Conservation (phyloP, 2,797 vertebrate species). For the Austrolebias charrua region DNA sequence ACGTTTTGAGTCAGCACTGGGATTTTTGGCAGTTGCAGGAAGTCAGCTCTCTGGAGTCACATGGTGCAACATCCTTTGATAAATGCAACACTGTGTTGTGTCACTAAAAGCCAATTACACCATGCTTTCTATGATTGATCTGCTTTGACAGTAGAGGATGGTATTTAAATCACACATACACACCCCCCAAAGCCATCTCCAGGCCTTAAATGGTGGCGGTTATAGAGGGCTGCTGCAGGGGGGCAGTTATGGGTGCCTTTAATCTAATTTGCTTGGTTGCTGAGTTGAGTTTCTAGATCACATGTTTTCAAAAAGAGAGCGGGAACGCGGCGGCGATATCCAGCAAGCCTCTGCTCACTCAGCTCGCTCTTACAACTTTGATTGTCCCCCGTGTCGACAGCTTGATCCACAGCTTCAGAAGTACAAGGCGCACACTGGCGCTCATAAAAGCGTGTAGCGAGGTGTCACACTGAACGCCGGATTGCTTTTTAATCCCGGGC, state of each 20-base stretch:
- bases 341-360: constrained; percentile 74
- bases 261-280: constrained; percentile 84
- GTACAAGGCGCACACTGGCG: constrained; percentile 75
- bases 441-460: constrained; percentile 79
- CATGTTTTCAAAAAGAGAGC: constrained; percentile 76
- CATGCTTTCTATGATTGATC: constrained; percentile 79
- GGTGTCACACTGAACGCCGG: constrained; percentile 82
- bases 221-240: constrained; percentile 53
- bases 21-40: constrained; percentile 53
- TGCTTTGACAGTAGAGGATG: constrained; percentile 77
- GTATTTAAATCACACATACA: constrained; percentile 78
- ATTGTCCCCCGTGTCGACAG: constrained; percentile 80
- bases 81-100: constrained; percentile 76
- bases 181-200: constrained; percentile 72
- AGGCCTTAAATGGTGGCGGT: constrained; percentile 69
- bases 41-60: constrained; percentile 63
- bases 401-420: constrained; percentile 79
- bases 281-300: constrained; percentile 82
- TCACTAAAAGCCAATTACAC: constrained; percentile 83
- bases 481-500: constrained; percentile 85
- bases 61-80: constrained; percentile 75
- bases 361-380: constrained; percentile 77
- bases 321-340: constrained; percentile 67
- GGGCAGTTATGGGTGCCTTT: constrained; percentile 74
- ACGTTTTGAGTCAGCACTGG: constrained; percentile 75